phyloP scores from a whole-genome alignment of 2,797 vertebrate genomes.

The Eutrigla gurnardus region DNA sequence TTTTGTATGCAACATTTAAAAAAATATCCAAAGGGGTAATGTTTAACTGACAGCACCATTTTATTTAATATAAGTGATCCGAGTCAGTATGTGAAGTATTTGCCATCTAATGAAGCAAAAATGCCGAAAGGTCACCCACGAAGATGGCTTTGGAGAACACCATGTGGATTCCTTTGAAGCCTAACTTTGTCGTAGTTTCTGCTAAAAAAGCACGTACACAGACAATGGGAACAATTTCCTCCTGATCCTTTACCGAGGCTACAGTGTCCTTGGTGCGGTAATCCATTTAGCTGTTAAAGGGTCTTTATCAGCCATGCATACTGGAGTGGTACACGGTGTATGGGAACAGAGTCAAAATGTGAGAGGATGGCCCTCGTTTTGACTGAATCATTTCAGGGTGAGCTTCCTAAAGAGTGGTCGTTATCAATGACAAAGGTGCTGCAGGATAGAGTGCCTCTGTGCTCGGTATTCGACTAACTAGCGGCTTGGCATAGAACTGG shows the following conservation, averaged over 20 bases:
- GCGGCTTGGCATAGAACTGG: conserved; percentile 31
- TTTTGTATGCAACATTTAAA: neutral
- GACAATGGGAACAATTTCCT: conserved; percentile 51
- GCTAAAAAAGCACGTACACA: conserved; percentile 40
- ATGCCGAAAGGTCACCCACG: conserved; percentile 12
- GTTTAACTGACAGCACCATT: neutral
- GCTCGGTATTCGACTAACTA: conserved; percentile 21
- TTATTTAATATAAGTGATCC: neutral
- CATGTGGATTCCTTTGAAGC: conserved; percentile 25
- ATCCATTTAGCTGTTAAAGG: conserved; percentile 74
- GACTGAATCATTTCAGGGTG: conserved; percentile 21
- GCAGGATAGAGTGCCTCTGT: conserved; percentile 11
- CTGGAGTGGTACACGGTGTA: conserved; percentile 51
- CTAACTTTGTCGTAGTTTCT: conserved; percentile 24
- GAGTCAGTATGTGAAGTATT: conserved; percentile 8
- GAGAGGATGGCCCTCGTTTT: conserved; percentile 35
- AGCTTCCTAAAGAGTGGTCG: conserved; percentile 37
- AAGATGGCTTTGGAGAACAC: neutral
- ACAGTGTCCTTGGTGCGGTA: conserved; percentile 69
- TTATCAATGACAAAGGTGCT: conserved; percentile 17
- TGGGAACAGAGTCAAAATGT: conserved; percentile 59
- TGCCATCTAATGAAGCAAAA: conserved; percentile 11
- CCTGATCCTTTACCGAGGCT: conserved; percentile 59
- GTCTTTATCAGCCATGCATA: conserved; percentile 70
- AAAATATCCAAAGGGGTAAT: neutral